These are phyloP conservation scores for Tachyglossus aculeatus DNA, from an alignment of 2,797 vertebrate species.

Conservation along the genomic window DNA sequence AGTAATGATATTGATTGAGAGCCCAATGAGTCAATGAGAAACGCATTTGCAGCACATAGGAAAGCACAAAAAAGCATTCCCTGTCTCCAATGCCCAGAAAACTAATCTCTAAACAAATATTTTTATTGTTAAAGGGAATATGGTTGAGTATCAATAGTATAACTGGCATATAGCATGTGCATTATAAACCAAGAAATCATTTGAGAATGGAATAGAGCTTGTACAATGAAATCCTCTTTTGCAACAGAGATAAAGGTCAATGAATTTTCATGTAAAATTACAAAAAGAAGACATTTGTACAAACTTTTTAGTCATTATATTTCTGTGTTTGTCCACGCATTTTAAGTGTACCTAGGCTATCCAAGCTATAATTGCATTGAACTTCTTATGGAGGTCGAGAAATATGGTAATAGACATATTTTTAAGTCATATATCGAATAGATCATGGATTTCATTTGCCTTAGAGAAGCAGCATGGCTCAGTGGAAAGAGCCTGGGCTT, in stretches of 20 bases:
- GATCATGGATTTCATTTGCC: too few species aligned
- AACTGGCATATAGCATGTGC: neutral
- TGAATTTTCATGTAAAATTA: constrained; percentile 40
- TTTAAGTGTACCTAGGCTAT: neutral
- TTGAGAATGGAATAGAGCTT: neutral
- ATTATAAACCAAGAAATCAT: neutral
- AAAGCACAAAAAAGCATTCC: too few species aligned
- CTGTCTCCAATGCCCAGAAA: neutral
- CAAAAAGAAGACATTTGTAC: constrained; percentile 31
- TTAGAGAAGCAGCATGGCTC: too few species aligned
- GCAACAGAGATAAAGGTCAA: constrained; percentile 44
- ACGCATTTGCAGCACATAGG: too few species aligned
- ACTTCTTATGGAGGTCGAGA: too few species aligned
- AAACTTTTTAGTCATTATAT: constrained; percentile 1
- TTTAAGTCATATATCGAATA: too few species aligned
- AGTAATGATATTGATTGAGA: too few species aligned
- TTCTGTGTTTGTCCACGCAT: constrained; percentile 8
- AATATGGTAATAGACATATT: too few species aligned
- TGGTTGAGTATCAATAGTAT: neutral
- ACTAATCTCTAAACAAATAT: neutral
- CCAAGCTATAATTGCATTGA: too few species aligned
- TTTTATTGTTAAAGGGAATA: neutral
- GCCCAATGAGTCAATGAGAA: too few species aligned
- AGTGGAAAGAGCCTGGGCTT: too few species aligned
- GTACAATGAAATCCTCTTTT: constrained; percentile 47